A percentile compares a stretch with the other conserved stretches of the same genome.
Conservation (phyloP, 2,888 invertebrate genomes). For the Ptychoptera albimana region DNA sequence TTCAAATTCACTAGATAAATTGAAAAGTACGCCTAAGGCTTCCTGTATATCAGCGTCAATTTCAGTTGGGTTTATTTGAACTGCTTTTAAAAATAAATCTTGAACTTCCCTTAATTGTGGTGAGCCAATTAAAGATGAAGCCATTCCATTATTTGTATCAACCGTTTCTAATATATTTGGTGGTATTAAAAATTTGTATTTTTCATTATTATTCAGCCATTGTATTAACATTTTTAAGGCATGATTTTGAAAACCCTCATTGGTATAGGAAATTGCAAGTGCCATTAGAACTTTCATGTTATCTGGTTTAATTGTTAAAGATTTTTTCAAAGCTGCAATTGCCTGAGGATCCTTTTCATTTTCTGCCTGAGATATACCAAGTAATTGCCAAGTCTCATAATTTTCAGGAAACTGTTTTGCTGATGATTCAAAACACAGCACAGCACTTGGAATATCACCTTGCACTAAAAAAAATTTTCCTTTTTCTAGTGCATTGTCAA, state of each 20-base stretch:
- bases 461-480: slow-evolving; percentile 67
- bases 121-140: slow-evolving; percentile 32
- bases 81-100: slow-evolving; percentile 61
- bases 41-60: slow-evolving; percentile 86
- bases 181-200: slow-evolving; percentile 58
- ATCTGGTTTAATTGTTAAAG: slow-evolving; percentile 59
- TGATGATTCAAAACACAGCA: slow-evolving; percentile 91
- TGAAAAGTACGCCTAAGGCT: slow-evolving; percentile 89
- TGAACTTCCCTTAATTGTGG: slow-evolving; percentile 43
- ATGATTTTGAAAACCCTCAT: slow-evolving; percentile 84
- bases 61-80: slow-evolving; percentile 52
- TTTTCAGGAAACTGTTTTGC: slow-evolving; percentile 66
- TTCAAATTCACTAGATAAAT: slow-evolving; percentile 83
- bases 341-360: slow-evolving; percentile 94
- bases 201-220: slow-evolving; percentile 65
- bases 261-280: slow-evolving; percentile 86
- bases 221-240: slow-evolving; percentile 68
- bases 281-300: slow-evolving; percentile 78
- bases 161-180: slow-evolving; percentile 29
- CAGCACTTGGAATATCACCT: slow-evolving; percentile 91
- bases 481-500: slow-evolving; percentile 64
- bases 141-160: slow-evolving; percentile 18
- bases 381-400: slow-evolving; percentile 68
- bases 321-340: slow-evolving; percentile 80
- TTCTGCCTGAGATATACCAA: slow-evolving; percentile 90